Base-by-base conservation (phyloP, 2,888 invertebrate species). In the Parnassius glacialis region DNA sequence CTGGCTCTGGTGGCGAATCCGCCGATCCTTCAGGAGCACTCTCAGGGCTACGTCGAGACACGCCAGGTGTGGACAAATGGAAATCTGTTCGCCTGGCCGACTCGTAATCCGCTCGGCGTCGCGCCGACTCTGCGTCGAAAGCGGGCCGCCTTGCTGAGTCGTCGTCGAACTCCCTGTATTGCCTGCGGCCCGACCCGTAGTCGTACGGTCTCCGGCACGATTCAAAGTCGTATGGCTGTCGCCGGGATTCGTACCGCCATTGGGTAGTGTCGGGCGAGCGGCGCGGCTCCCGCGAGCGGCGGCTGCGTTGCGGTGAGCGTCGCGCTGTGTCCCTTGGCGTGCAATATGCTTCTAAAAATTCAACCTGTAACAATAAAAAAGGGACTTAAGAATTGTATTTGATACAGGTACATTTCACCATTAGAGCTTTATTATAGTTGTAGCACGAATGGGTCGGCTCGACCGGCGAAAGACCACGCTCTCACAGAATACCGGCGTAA, bases 341-440 rank as follows among this genome's bases (percentile, higher is more conserved):
- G 76, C 95, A 94, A 81, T 95, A 95, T 63, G 94, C 94, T 82
- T 95, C 95, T 82, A 95, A 89, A 71, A 95, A 93, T 84, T 95
- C 94, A 72, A 95, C 93, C 94, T 95, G 85, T 1, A 92, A 93
- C 50, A 57, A 55, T 34, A 44, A 25, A 56, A 9, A 7, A 34
- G 7, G 34, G 34, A 34, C 7, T 34, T 34, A 34, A 34, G 5
- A 34, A 34, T 34, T 34, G 5, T 5, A 7, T 7, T 34, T 34
- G 7, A 34, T 34, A 34, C 34, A 34, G 5, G 0, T 34, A 34
- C 20, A 20, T 20, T 20, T 20, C 20, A 20, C 20, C 20, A 20
- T 20, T 20, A 20, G 20, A 20, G 20, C 7, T 5, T 3, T 34
- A 34, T 7, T 34, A 34, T 34, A 7, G 34, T 34, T 34, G 5